These are phyloP conservation scores for Sceliomorpha sp. DNA, from an alignment of 2,888 invertebrate genomes.

Conservation along the genomic window DNA sequence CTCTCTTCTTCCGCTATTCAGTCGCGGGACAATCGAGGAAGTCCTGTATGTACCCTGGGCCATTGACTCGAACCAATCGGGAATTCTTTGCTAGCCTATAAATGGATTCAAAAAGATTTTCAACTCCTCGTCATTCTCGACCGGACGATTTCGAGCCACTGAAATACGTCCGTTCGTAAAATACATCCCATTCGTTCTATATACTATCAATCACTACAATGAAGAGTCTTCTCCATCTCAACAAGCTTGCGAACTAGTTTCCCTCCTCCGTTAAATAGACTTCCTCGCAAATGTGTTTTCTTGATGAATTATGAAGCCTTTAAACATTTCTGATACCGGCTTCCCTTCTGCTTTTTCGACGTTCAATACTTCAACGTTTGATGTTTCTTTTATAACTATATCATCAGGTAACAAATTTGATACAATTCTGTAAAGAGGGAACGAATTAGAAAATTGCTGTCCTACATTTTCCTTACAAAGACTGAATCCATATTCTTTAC, in stretches of 20 bases:
- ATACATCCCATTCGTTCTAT: conserved; percentile 12
- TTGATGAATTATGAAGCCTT: conserved; percentile 11
- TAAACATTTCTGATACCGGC: background rate
- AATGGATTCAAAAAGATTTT: conserved; percentile 42
- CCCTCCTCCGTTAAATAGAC: background rate
- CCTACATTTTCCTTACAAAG: no score
- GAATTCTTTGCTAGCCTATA: conserved; percentile 22
- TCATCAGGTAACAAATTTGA: no score
- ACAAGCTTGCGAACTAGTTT: conserved; percentile 1
- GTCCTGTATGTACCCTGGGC: conserved; percentile 59
- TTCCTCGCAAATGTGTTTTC: background rate
- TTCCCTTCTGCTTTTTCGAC: background rate
- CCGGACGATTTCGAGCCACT: conserved; percentile 34
- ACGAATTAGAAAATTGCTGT: no score
- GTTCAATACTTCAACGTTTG: background rate
- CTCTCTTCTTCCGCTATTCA: conserved; percentile 59
- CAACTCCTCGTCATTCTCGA: conserved; percentile 40
- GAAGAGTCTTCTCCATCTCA: conserved; percentile 6
- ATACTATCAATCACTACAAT: conserved; percentile 16
- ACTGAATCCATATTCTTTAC: no score
- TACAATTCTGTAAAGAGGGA: no score
- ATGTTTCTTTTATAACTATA: background rate
- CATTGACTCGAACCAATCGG: conserved; percentile 67
- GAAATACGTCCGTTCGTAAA: conserved; percentile 17
- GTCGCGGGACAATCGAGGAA: conserved; percentile 62